Percentiles rank a stretch among this genome's conserved stretches.
Evolutionary conservation across 2,888 invertebrate species (phyloP).

Genomic region (Aphodius granarius): DNA sequence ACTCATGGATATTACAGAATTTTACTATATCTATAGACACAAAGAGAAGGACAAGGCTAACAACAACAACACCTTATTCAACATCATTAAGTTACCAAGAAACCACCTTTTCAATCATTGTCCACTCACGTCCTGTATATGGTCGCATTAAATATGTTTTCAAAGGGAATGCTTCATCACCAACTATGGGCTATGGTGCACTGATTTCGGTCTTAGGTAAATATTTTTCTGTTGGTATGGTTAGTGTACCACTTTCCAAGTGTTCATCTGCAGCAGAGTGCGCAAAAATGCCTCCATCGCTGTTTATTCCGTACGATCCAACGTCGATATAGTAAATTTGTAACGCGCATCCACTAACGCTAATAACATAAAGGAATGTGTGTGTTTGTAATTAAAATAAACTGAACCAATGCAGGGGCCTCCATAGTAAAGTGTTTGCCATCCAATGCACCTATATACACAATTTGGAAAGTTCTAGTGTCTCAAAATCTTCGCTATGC

Average conservation of each 20-base stretch:
- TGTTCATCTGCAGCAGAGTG: constrained; percentile 6
- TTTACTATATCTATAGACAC: too few species aligned
- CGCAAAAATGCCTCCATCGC: constrained; percentile 1
- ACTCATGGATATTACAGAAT: too few species aligned
- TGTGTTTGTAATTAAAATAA: neutral
- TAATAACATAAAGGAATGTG: neutral
- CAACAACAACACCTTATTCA: too few species aligned
- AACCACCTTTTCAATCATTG: too few species aligned
- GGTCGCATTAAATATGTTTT: constrained; percentile 18
- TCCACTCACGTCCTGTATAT: neutral
- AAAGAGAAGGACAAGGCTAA: too few species aligned
- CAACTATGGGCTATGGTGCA: constrained; percentile 4
- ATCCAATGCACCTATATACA: neutral
- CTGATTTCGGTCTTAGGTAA: constrained; percentile 2
- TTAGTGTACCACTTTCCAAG: neutral
- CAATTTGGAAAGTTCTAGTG: neutral
- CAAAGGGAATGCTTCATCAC: constrained; percentile 18
- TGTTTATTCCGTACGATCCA: neutral
- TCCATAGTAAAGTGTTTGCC: neutral
- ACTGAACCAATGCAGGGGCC: neutral
- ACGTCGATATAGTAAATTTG: neutral
- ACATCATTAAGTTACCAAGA: too few species aligned
- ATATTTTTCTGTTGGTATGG: neutral
- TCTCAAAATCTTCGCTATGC: neutral
- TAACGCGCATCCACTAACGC: neutral